Conservation (phyloP, 30 jellyfish, hydroid and myxozoan genomes). For the Nemopilema nomurai region DNA sequence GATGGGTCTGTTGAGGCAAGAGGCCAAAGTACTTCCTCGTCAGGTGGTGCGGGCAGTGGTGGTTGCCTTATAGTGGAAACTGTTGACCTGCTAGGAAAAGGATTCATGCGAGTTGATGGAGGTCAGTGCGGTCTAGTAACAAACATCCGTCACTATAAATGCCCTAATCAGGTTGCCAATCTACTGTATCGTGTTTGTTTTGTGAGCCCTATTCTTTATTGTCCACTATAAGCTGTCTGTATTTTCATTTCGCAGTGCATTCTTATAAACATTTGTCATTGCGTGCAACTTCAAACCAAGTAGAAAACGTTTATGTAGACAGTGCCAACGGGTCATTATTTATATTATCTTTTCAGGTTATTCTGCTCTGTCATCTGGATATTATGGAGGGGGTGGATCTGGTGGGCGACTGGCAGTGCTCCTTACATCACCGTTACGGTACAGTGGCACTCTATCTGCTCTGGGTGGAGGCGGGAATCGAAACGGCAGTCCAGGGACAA, state of each 20-base stretch:
- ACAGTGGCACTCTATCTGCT: constrained; percentile 35
- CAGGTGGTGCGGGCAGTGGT: constrained; percentile 71
- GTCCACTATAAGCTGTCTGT: too few species aligned
- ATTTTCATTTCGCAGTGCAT: too few species aligned
- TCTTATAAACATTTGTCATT: too few species aligned
- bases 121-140: constrained; percentile 28
- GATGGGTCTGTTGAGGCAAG: constrained; percentile 31
- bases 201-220: too few species aligned
- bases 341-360: background rate
- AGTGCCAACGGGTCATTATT: background rate
- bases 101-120: constrained; percentile 39
- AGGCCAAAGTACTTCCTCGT: constrained; percentile 23
- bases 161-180: background rate
- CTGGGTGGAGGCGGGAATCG: constrained; percentile 56
- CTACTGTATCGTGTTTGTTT: background rate
- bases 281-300: too few species aligned
- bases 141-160: too few species aligned
- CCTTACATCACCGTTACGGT: constrained; percentile 31
- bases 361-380: background rate
- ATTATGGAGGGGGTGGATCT: constrained; percentile 70
- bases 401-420: constrained; percentile 58
- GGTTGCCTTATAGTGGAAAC: constrained; percentile 56
- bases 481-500: constrained; percentile 73
- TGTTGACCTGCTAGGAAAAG: constrained; percentile 49
- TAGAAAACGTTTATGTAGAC: too few species aligned